A percentile compares a stretch with the other conserved stretches of the same genome.
Evolutionary conservation across 2,888 invertebrate species (phyloP).

Genomic region (Saturnia japonica): DNA sequence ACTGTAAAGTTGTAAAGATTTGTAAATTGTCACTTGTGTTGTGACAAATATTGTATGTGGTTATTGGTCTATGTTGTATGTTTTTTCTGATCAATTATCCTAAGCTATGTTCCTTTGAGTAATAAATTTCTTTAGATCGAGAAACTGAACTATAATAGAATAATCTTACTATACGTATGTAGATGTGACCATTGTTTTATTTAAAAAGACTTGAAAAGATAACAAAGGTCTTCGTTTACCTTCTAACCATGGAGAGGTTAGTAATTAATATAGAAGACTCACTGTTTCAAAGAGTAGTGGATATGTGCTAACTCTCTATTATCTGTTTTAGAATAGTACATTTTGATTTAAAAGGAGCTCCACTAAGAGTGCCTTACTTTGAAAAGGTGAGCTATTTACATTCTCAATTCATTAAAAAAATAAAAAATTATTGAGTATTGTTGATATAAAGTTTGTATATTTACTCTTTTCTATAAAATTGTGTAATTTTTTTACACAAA

Average conservation of each 20-base stretch:
- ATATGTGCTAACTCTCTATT: neutral
- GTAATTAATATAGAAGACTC: no score
- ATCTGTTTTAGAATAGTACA: constrained; percentile 83
- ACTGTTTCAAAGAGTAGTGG: neutral
- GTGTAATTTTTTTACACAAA: neutral
- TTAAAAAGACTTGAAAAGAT: neutral
- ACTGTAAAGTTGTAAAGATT: no score
- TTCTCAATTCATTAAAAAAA: neutral
- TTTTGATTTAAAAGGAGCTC: constrained; percentile 93
- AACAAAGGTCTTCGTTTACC: neutral
- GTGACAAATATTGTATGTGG: no score
- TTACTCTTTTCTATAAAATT: neutral
- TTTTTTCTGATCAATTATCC: no score
- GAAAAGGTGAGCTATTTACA: constrained; percentile 51
- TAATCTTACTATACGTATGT: no score
- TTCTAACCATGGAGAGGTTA: constrained; percentile 4
- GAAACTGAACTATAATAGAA: no score
- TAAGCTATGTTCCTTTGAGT: no score
- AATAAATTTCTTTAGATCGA: no score
- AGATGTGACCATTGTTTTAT: no score
- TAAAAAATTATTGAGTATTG: neutral
- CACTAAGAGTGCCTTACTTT: constrained; percentile 85
- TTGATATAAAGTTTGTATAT: neutral
- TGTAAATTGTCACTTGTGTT: no score
- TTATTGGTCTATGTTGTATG: no score